Evolutionary conservation across 1,140 invertebrate genomes (phyloP), one percentile per base, ranked within the genome.

Genomic region (Zaprionus vittiger): DNA sequence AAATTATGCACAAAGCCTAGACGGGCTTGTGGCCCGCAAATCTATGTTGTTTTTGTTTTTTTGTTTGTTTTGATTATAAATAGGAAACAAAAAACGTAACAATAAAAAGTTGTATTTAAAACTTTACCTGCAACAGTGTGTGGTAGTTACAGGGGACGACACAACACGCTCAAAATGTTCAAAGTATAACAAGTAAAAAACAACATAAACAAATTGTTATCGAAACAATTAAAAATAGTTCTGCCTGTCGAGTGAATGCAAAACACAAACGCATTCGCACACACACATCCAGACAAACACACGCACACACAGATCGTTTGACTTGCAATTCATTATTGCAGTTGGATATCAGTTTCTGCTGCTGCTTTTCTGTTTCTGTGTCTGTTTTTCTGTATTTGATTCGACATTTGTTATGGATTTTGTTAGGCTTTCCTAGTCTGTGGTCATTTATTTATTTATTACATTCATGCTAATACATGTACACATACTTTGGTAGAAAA

Each of bases 401-500:
- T 70, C 17, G 47, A 49, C 47, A n/a, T 80, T 71, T 79, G 60
- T 60, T 17, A 44, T 57, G 65, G 15, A 20, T 41, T 79, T 22
- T 78, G 44, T 17, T 67, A 59, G 67, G 56, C 69, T 62, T 75
- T 62, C 63, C 62, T 73, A 72, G 65, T 71, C 70, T 74, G 70
- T 86, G 55, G 63, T 78, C 73, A 64, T 61, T 69, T 79, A 77
- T 84, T 80, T 83, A 90, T 90, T 80, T 82, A 75, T 86, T 83
- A 86, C 82, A 79, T 79, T 90, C 81, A 91, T 86, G 86, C 77
- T 90, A 82, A 91, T 81, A 83, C 79, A 81, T 83, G 79, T 83
- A 91, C 78, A 92, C 91, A 90, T 91, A 91, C 83, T 92, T 92
- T 92, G 85, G 72, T 92, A 91, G 78, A 89, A 92, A 85, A 81